Percentiles rank a stretch among this genome's conserved stretches.
phyloP scores from a whole-genome alignment of 2,797 vertebrate species.

The Betta splendens region DNA sequence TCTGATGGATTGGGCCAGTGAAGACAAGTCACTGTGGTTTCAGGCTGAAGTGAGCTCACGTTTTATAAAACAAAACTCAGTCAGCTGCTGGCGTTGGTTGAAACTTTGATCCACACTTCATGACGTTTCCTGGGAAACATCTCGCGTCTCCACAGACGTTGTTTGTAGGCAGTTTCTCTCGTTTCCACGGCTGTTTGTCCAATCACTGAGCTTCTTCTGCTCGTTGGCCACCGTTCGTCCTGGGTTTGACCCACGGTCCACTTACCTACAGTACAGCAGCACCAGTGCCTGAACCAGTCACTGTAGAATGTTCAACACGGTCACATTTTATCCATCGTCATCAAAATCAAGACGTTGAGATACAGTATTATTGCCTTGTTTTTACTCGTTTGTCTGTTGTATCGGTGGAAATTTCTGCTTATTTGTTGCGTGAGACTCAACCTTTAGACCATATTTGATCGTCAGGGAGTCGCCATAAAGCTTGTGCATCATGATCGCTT shows the following conservation, averaged over 20 bases:
- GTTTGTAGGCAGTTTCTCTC: no score
- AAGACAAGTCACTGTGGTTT: conserved; percentile 1
- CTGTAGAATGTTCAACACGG: no score
- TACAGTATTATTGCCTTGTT: conserved; percentile 28
- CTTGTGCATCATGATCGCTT: conserved; percentile 2
- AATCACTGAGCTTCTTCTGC: conserved; percentile 8
- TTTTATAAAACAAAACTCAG: conserved; percentile 8
- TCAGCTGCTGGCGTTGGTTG: not conserved
- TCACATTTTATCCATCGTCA: no score
- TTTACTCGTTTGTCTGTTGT: conserved; percentile 28
- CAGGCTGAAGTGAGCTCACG: conserved; percentile 1
- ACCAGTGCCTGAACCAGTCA: no score
- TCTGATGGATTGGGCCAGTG: not conserved
- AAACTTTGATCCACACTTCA: not conserved
- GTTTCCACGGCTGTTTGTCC: conserved; percentile 13
- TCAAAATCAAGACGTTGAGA: no score
- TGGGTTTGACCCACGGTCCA: conserved; percentile 31
- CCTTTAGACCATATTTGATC: conserved; percentile 19
- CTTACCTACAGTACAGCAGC: no score
- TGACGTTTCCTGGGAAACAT: not conserved
- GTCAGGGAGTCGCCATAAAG: not conserved
- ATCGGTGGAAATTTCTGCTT: conserved; percentile 44
- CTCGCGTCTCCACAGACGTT: not conserved
- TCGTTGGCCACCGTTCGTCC: conserved; percentile 8
- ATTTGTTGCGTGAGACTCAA: conserved; percentile 19